Evolutionary conservation across 2,888 invertebrate species (phyloP).

Genomic region (Nemapogon koenigi): DNA sequence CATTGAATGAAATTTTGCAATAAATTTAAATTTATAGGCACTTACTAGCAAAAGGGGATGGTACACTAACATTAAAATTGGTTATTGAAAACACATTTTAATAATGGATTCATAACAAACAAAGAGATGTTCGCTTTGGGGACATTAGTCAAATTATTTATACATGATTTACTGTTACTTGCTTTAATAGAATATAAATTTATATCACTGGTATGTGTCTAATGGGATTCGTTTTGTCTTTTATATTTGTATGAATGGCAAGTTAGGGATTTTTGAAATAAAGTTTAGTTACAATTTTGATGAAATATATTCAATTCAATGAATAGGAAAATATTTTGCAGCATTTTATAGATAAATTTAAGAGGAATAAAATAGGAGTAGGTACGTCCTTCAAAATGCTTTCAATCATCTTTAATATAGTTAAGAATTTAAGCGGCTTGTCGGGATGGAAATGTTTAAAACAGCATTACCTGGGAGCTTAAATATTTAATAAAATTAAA

Average conservation of each 20-base stretch:
- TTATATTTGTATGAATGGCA: background rate
- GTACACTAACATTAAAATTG: background rate
- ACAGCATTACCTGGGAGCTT: no score
- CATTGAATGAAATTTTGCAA: no score
- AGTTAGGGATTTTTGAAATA: background rate
- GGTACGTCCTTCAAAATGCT: no score
- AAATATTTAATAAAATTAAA: no score
- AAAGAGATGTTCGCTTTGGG: constrained; percentile 6
- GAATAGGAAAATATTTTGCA: background rate
- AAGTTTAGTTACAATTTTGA: no score
- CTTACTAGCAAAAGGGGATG: no score
- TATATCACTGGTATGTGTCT: background rate
- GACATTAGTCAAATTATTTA: constrained; percentile 25
- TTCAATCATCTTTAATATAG: no score
- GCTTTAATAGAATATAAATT: constrained; percentile 4
- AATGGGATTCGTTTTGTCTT: background rate
- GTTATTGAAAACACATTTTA: constrained; percentile 8
- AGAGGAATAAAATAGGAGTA: no score
- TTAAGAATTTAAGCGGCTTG: no score
- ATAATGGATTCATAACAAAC: constrained; percentile 5
- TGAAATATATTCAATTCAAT: background rate
- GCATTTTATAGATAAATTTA: no score
- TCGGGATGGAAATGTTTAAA: no score
- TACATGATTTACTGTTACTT: constrained; percentile 31
- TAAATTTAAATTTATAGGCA: no score